Conservation (phyloP, 2,113 vertebrate genomes). For the Ailurus styani region DNA sequence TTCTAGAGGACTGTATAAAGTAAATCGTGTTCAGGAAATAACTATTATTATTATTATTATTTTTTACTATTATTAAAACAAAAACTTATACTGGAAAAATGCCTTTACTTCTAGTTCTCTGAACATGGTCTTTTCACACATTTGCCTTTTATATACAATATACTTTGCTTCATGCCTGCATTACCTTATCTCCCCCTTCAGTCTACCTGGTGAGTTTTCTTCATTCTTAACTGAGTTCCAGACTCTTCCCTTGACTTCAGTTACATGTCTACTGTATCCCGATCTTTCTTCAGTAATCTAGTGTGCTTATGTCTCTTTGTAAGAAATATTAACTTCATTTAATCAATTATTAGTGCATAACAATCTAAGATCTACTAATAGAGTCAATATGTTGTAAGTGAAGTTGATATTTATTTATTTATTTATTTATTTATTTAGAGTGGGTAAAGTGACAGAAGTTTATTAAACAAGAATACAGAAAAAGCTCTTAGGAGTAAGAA, state of each 20-base stretch:
- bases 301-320: background rate
- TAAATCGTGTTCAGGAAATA: background rate
- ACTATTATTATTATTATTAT: background rate
- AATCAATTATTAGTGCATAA: background rate
- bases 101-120: background rate
- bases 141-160: background rate
- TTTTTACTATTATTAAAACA: background rate
- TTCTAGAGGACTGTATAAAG: background rate
- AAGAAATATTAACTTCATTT: slow-evolving; percentile 26
- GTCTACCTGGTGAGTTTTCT: background rate
- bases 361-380: background rate
- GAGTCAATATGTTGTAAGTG: background rate
- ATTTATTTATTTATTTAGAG: too few relatives aligned
- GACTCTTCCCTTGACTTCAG: background rate
- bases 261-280: background rate
- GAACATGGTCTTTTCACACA: background rate
- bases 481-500: background rate
- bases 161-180: background rate
- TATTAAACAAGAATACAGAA: background rate
- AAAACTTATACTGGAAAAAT: slow-evolving; percentile 16
- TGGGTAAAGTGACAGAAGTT: background rate
- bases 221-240: background rate
- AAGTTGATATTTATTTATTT: background rate
- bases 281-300: background rate
- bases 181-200: background rate